phyloP scores from a whole-genome alignment of 92 coral and sea anemone genomes.

The Epizoanthus stellaris region DNA sequence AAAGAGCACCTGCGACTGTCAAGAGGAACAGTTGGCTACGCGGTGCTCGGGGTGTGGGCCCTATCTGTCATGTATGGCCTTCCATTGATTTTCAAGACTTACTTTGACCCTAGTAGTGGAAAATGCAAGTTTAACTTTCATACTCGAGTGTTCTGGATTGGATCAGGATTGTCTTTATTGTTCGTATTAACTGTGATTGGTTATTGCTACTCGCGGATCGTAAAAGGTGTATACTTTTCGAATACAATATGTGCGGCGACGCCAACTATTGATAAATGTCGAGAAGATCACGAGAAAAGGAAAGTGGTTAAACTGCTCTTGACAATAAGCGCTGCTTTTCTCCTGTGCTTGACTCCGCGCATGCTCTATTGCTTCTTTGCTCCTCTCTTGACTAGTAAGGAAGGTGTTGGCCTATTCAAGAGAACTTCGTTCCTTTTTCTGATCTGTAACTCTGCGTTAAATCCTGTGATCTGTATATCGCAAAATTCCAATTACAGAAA shows the following conservation, averaged over 20 bases:
- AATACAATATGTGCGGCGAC: slow-evolving; percentile 28
- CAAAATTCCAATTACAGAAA: slow-evolving; percentile 57
- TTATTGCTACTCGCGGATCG: slow-evolving; percentile 57
- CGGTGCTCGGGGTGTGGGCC: slow-evolving; percentile 52
- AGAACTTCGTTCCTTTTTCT: slow-evolving; percentile 58
- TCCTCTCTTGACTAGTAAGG: slow-evolving; percentile 22
- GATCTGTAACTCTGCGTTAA: slow-evolving; percentile 62
- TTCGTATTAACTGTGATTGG: slow-evolving; percentile 47
- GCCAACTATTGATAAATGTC: slow-evolving; percentile 10
- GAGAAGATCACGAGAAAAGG: slow-evolving; percentile 41
- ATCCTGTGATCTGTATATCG: slow-evolving; percentile 63
- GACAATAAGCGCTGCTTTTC: slow-evolving; percentile 53
- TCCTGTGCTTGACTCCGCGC: slow-evolving; percentile 56
- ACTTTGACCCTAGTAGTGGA: slow-evolving; percentile 43
- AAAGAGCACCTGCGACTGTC: slow-evolving; percentile 58
- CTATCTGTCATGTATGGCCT: slow-evolving; percentile 43
- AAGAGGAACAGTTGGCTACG: slow-evolving; percentile 53
- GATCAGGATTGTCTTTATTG: slow-evolving; percentile 49
- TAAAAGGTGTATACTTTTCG: slow-evolving; percentile 54
- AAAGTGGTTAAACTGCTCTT: slow-evolving; percentile 54
- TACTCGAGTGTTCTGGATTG: slow-evolving; percentile 60
- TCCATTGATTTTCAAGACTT: slow-evolving; percentile 60
- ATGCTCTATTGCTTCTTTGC: slow-evolving; percentile 57
- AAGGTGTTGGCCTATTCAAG: slow-evolving; percentile 35
- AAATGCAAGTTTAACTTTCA: slow-evolving; percentile 56